Conservation (phyloP, 2,888 invertebrate genomes). For the Eugnorisma glareosa region DNA sequence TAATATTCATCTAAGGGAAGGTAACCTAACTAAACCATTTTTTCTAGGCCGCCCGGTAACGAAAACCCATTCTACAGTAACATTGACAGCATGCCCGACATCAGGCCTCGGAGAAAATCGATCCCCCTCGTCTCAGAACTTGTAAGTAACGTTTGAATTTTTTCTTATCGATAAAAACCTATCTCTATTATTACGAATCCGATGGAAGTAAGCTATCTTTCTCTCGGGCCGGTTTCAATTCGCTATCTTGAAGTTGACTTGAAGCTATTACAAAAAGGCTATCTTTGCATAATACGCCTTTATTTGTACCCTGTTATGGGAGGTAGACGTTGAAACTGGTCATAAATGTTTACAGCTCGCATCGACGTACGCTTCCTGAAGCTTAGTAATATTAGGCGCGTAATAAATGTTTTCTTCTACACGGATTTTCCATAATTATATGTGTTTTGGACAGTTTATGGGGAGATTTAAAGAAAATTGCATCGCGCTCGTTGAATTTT, state of each 20-base stretch:
- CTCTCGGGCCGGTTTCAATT: conserved; percentile 85
- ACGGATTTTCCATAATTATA: conserved; percentile 76
- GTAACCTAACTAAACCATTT: conserved; percentile 14
- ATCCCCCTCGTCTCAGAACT: conserved; percentile 99
- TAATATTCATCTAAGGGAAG: conserved; percentile 2
- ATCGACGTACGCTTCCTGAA: conserved; percentile 89
- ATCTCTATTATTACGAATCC: conserved; percentile 75
- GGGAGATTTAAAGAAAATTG: conserved; percentile 67
- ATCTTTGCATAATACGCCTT: conserved; percentile 61
- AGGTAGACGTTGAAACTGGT: conserved; percentile 87
- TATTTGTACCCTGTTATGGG: conserved; percentile 64
- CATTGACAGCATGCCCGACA: conserved; percentile 99
- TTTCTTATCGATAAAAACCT: conserved; percentile 53
- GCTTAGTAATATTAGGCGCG: conserved; percentile 90
- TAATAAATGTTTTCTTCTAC: conserved; percentile 90
- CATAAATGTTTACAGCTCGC: conserved; percentile 88
- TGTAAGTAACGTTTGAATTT: conserved; percentile 93
- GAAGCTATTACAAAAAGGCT: conserved; percentile 58
- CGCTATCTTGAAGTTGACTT: conserved; percentile 73
- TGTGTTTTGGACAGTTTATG: conserved; percentile 81
- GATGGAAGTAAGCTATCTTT: conserved; percentile 81
- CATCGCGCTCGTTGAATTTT: conserved; percentile 19
- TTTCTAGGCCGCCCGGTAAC: conserved; percentile 93
- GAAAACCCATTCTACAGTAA: conserved; percentile 99
- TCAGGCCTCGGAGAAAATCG: conserved; percentile 98